Base-by-base conservation (phyloP, 2,888 invertebrate genomes). In the Crematogaster levior region DNA sequence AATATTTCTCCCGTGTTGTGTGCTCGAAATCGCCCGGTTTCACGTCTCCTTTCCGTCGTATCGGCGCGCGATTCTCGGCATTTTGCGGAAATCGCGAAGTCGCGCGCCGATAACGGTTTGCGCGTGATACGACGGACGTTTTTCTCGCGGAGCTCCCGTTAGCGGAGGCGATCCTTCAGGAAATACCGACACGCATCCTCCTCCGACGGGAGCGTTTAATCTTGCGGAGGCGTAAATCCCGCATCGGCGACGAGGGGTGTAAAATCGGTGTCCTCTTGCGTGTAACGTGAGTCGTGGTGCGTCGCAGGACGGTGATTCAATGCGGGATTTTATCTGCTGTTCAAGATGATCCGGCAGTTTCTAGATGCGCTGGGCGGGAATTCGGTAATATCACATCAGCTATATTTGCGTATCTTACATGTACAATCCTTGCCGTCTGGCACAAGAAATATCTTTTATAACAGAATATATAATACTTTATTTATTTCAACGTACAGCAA, bases 331-430 rank as follows among this genome's bases (percentile, higher is more conserved):
- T 18, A 56, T 58, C 21, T 15, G 15, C 46, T 27, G 43, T 9
- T 37, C 3, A 73, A 82, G 51, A 90, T 90, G 90, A 84, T 90
- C 15, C 89, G 85, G 15, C 91, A 91, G 65, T 84, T 90, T 53
- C 68, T 88, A 74, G 88, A 90, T 27, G 90, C 84, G 3, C 37
- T 90, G 21, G 86, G 90, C 60, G 90, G 89, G 65, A 84, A 81
- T 53, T 74, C 90, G 91, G 90, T 91, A 90, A 87, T 81, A 48
- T n/a, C 30, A 30, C 24, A 21, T n/a, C 34, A 15, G 9, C 48
- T 37, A 24, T n/a, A 18, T n/a, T 48, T n/a, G 24, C 18, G 12
- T 48, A 18, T 24, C n/a, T 37, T 30, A 15, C 12, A 15, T 15
- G 18, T 18, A 30, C 18, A 15, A 58, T 30, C 34, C n/a, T 30